phyloP scores from a whole-genome alignment of 2,888 invertebrate species.

The Creontiades dilutus region DNA sequence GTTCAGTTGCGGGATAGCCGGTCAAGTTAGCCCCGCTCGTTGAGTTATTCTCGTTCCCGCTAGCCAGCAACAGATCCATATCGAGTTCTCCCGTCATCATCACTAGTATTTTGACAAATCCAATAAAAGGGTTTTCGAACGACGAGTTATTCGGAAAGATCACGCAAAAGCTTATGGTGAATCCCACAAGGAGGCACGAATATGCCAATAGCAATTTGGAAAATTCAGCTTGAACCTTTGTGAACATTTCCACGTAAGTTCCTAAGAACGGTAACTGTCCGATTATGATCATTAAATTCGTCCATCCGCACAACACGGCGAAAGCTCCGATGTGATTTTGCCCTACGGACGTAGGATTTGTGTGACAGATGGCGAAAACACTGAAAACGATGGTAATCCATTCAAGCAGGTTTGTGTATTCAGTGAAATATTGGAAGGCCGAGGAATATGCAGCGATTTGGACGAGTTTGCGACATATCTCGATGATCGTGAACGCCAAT shows the following conservation, averaged over 20 bases:
- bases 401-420: constrained; percentile 91
- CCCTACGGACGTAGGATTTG: constrained; percentile 90
- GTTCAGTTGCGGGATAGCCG: too few relatives aligned
- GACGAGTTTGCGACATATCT: constrained; percentile 89
- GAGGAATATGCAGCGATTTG: constrained; percentile 90
- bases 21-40: background rate
- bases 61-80: constrained; percentile 87
- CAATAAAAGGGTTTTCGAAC: constrained; percentile 91
- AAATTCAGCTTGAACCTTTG: constrained; percentile 91
- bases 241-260: constrained; percentile 94
- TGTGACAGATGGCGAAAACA: constrained; percentile 90
- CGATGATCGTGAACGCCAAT: constrained; percentile 88
- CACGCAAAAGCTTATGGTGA: constrained; percentile 92
- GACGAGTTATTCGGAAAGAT: constrained; percentile 91
- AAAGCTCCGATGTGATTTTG: constrained; percentile 93
- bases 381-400: constrained; percentile 90
- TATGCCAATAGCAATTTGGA: constrained; percentile 92
- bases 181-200: constrained; percentile 90
- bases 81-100: constrained; percentile 95
- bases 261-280: constrained; percentile 93
- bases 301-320: constrained; percentile 92
- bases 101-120: constrained; percentile 89
- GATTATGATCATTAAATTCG: constrained; percentile 93
- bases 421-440: constrained; percentile 89
- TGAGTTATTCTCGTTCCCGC: constrained; percentile 76